phyloP scores from a whole-genome alignment of 2,888 invertebrate species.

The Pharmacophagus antenor region DNA sequence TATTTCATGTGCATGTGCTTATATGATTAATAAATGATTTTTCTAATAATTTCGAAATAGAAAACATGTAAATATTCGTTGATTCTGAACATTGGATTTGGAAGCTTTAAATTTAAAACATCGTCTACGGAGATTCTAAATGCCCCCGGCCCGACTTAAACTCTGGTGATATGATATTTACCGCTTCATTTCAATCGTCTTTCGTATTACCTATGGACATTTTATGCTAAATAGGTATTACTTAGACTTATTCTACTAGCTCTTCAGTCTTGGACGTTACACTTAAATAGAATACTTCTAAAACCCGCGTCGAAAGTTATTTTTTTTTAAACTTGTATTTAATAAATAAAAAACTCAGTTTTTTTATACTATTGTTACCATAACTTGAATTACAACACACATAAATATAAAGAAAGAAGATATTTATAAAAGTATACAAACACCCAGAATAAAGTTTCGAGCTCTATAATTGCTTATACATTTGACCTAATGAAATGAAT shows the following conservation, averaged over 20 bases:
- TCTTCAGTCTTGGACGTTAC: slow-evolving; percentile 81
- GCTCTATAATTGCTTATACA: slow-evolving; percentile 40
- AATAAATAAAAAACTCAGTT: slow-evolving; percentile 45
- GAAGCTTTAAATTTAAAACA: slow-evolving; percentile 63
- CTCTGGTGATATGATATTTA: slow-evolving; percentile 31
- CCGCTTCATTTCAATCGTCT: slow-evolving; percentile 39
- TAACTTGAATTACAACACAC: slow-evolving; percentile 49
- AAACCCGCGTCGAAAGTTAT: slow-evolving; percentile 75
- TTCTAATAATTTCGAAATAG: slow-evolving; percentile 52
- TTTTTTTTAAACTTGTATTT: slow-evolving; percentile 41
- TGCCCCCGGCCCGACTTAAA: slow-evolving; percentile 38
- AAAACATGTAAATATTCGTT: slow-evolving; percentile 78
- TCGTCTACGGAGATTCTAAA: slow-evolving; percentile 45
- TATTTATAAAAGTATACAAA: slow-evolving; percentile 41
- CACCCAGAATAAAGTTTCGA: slow-evolving; percentile 42
- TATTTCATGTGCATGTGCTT: slow-evolving; percentile 49
- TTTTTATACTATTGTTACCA: slow-evolving; percentile 41
- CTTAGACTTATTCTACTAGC: slow-evolving; percentile 77
- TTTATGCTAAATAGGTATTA: slow-evolving; percentile 78
- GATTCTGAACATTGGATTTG: slow-evolving; percentile 68
- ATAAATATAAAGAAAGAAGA: slow-evolving; percentile 38
- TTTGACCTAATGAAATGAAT: slow-evolving; percentile 43
- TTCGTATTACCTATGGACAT: slow-evolving; percentile 74
- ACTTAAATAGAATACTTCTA: slow-evolving; percentile 79
- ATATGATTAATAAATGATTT: slow-evolving; percentile 38